phyloP scores from a whole-genome alignment of 2,797 vertebrate species.

The Gambusia yucatana region DNA sequence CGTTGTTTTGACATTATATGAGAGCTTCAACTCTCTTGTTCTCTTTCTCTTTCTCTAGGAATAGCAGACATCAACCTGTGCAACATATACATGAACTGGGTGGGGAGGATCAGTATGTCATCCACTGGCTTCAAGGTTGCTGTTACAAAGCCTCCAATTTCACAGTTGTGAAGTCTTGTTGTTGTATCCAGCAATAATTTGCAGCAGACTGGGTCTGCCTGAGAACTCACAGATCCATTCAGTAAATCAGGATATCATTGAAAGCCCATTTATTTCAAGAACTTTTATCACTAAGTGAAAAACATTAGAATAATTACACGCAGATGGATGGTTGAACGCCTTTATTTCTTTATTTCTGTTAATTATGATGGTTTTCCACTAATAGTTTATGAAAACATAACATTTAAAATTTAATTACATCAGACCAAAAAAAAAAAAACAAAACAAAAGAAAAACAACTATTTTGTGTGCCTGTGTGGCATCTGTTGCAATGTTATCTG shows the following conservation, averaged over 20 bases:
- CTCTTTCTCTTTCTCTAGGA: background rate
- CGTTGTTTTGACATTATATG: slow-evolving; percentile 58
- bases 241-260: too few relatives aligned
- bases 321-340: too few relatives aligned
- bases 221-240: background rate
- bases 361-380: too few relatives aligned
- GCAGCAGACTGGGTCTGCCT: background rate
- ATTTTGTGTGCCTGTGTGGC: background rate
- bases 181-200: background rate
- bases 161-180: background rate
- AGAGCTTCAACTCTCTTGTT: slow-evolving; percentile 17
- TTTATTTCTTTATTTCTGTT: too few relatives aligned
- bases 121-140: background rate
- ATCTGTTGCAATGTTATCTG: background rate
- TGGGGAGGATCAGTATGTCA: background rate
- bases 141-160: background rate
- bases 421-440: too few relatives aligned
- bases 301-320: too few relatives aligned
- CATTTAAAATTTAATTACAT: too few relatives aligned
- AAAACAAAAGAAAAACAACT: too few relatives aligned
- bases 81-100: slow-evolving; percentile 39
- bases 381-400: too few relatives aligned
- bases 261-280: too few relatives aligned
- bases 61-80: slow-evolving; percentile 35
- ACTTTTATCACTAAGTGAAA: too few relatives aligned